Conservation (phyloP, 2,797 vertebrate species). For the Halcyon chelicuti region DNA sequence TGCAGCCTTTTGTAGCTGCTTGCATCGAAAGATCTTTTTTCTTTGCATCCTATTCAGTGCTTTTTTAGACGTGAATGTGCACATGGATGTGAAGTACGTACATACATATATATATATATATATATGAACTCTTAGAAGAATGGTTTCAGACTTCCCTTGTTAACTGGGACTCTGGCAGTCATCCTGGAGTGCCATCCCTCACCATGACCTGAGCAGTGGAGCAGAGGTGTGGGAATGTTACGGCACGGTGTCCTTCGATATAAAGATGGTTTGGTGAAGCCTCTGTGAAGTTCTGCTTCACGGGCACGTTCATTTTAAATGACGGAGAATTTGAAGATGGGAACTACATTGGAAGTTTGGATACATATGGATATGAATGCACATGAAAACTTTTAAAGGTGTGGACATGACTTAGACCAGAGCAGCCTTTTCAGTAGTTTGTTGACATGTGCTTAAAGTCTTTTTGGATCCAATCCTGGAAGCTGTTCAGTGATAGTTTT, state of each 20-base stretch:
- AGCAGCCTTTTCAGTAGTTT: background rate
- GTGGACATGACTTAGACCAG: background rate
- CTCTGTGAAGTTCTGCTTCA: background rate
- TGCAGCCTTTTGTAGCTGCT: background rate
- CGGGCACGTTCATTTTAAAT: fast-evolving
- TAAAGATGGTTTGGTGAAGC: background rate
- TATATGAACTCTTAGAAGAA: background rate
- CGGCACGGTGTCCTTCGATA: fast-evolving
- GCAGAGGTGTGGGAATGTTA: background rate
- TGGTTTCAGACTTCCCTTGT: background rate
- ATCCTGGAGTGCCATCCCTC: background rate
- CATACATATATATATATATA: fast-evolving
- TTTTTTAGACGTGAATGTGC: background rate
- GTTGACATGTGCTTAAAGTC: background rate
- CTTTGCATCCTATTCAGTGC: background rate
- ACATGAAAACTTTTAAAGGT: background rate
- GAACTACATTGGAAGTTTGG: background rate
- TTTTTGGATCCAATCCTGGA: conserved; percentile 23
- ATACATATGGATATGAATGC: fast-evolving
- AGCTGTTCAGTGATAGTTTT: conserved; percentile 32
- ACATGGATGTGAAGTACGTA: background rate
- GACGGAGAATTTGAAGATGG: background rate
- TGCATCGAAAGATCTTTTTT: fast-evolving
- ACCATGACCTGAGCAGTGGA: background rate
- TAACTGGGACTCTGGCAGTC: background rate